Base-by-base conservation (phyloP, 1,140 invertebrate genomes). In the Bicyclus anynana region DNA sequence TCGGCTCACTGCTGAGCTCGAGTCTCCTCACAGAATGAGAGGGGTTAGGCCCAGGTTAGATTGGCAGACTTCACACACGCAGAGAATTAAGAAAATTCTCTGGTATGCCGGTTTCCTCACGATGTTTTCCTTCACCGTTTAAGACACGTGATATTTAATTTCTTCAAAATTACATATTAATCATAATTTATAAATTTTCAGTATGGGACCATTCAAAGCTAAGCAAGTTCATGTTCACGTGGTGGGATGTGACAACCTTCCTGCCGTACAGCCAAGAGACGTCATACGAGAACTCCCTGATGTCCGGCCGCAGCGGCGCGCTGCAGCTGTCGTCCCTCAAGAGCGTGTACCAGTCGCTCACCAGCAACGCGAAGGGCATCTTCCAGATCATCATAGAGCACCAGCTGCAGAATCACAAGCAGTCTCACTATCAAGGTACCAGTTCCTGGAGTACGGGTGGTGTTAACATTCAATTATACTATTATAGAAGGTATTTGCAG, bases 191-290 rank as follows among this genome's bases (percentile, higher is more conserved):
- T 23, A 7, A 33, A 33, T 33, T 90, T 92, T 54, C 69, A 97
- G 95, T 98, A 62, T 98, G 96, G 96, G 96, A 97, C 73, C 94
- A 97, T 59, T 91, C 90, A 3, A 96, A 95, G 74, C 84, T 95
- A 16, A 94, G 94, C 67, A 92, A 93, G 66, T 97, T 94, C 64
- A 96, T 95, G 69, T 98, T 97, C 87, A 92, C 94, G 5, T 98
- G 96, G 96, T 95, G 93, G 91, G 95, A 98, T 82, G 92, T 92
- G 2, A 97, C 96, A 4, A 96, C 96, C 1, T 94, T 95, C 86
- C 72, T 93, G 46, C 92, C 95, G 0, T 98, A 98, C 74, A 89
- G 89, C 0, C 93, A 95, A 61, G 97, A 99, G 89, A 98, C 95
- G 0, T 94, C 94, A 0, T 98, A 94, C 67, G 97, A 98, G 87